A percentile compares a stretch with the other conserved stretches of the same genome.
Evolutionary conservation across 2,888 invertebrate genomes (phyloP).

Genomic region (Neuroscelio doddi): DNA sequence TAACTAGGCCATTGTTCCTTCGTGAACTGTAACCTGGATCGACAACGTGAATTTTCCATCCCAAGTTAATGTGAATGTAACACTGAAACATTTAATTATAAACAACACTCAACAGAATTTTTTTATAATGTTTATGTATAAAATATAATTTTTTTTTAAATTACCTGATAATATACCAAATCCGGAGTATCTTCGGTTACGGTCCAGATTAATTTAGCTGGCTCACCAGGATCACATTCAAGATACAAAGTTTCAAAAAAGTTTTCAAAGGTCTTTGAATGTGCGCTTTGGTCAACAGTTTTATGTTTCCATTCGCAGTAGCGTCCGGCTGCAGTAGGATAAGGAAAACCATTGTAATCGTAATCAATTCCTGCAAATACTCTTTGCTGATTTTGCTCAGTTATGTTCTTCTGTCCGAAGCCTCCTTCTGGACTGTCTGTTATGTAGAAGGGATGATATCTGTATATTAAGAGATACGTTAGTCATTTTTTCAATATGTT

Average conservation of each 20-base stretch:
- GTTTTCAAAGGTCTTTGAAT: conserved; percentile 83
- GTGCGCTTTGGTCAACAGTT: conserved; percentile 81
- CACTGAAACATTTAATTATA: conserved; percentile 76
- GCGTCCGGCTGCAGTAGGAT: conserved; percentile 87
- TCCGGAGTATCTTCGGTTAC: conserved; percentile 89
- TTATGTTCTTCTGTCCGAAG: conserved; percentile 83
- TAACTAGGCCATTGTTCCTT: conserved; percentile 27
- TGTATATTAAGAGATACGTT: conserved; percentile 57
- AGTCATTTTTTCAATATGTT: background rate
- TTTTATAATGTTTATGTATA: no score
- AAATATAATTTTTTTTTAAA: no score
- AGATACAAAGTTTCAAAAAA: conserved; percentile 84
- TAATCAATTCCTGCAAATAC: conserved; percentile 88
- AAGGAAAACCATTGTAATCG: conserved; percentile 83
- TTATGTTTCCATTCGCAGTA: conserved; percentile 92
- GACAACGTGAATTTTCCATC: conserved; percentile 94
- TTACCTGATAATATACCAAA: conserved; percentile 90
- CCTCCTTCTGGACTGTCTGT: conserved; percentile 91
- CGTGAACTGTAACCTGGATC: conserved; percentile 77
- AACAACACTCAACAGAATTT: no score
- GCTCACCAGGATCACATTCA: conserved; percentile 84
- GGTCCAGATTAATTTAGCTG: conserved; percentile 87
- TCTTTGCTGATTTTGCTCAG: conserved; percentile 80
- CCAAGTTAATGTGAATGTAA: conserved; percentile 91
- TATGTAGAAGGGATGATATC: conserved; percentile 94